Evolutionary conservation across 2,888 invertebrate genomes (phyloP).

Genomic region (Salticus scenicus): DNA sequence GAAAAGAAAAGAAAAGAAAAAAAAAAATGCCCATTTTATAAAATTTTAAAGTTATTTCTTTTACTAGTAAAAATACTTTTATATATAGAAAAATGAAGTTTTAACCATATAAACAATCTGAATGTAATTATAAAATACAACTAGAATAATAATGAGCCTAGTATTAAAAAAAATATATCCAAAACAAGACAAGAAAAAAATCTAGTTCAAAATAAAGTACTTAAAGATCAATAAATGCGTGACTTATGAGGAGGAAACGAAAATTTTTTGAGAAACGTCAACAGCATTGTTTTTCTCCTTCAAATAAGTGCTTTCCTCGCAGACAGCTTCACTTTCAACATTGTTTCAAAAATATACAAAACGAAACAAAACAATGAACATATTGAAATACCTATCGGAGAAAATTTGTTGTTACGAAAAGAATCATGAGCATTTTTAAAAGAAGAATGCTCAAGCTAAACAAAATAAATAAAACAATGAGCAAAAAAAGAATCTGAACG

Average conservation of each 20-base stretch:
- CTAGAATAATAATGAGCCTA: no score
- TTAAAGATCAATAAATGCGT: not conserved
- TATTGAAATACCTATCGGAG: not conserved
- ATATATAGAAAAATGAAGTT: no score
- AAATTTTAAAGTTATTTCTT: no score
- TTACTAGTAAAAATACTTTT: no score
- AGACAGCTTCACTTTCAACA: not conserved
- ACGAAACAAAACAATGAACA: not conserved
- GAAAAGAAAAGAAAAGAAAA: no score
- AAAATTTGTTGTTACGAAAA: slow-evolving; percentile 4
- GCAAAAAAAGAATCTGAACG: slow-evolving; percentile 7
- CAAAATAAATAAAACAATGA: not conserved
- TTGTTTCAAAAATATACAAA: not conserved
- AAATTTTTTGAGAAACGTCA: not conserved
- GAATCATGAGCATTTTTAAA: slow-evolving; percentile 2
- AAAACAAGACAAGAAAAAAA: no score
- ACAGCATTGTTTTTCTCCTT: not conserved
- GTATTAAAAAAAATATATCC: no score
- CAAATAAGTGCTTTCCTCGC: not conserved
- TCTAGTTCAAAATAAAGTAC: not conserved
- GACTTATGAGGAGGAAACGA: not conserved
- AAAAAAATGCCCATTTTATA: no score
- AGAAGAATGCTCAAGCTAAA: not conserved
- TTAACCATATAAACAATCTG: no score
- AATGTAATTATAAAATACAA: no score